Evolutionary conservation across 37 sponge, comb jelly and placozoan species (phyloP).

Genomic region (Ianthella basta): DNA sequence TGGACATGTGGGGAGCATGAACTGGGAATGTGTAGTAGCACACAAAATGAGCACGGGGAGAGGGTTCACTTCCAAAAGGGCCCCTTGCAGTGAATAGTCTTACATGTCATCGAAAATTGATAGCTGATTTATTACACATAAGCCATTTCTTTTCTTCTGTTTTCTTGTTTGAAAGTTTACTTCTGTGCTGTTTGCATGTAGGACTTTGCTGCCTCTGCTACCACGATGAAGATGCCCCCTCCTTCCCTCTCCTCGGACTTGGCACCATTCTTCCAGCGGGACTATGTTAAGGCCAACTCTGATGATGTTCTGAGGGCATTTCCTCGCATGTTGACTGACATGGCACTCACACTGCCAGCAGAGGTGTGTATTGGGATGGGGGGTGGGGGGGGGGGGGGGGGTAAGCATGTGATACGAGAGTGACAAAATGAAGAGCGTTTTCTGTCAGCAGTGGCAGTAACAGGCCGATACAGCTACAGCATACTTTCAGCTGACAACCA

Average conservation of each 20-base stretch:
- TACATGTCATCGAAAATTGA: no score
- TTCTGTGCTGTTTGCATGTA: neutral
- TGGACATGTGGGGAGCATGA: neutral
- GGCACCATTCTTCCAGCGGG: conserved; percentile 85
- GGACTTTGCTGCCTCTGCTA: conserved; percentile 1
- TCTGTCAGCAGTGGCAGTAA: neutral
- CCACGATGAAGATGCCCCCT: conserved; percentile 44
- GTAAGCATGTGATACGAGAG: neutral
- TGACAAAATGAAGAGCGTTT: neutral
- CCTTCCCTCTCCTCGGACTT: conserved; percentile 59
- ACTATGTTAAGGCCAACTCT: conserved; percentile 70
- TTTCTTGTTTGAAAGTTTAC: neutral
- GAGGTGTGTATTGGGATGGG: neutral
- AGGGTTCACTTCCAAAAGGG: no score
- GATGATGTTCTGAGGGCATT: conserved; percentile 71
- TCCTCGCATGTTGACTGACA: conserved; percentile 72
- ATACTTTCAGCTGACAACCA: neutral
- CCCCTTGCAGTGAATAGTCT: no score
- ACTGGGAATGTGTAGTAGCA: conserved; percentile 30
- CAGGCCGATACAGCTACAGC: neutral
- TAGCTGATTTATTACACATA: neutral
- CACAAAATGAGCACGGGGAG: conserved; percentile 36
- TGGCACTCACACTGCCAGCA: conserved; percentile 65
- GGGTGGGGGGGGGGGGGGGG: conserved; percentile 38
- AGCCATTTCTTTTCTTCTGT: neutral